These are phyloP conservation scores for Aphaenogaster floridana DNA, from an alignment of 1,140 invertebrate species.

Conservation along the genomic window DNA sequence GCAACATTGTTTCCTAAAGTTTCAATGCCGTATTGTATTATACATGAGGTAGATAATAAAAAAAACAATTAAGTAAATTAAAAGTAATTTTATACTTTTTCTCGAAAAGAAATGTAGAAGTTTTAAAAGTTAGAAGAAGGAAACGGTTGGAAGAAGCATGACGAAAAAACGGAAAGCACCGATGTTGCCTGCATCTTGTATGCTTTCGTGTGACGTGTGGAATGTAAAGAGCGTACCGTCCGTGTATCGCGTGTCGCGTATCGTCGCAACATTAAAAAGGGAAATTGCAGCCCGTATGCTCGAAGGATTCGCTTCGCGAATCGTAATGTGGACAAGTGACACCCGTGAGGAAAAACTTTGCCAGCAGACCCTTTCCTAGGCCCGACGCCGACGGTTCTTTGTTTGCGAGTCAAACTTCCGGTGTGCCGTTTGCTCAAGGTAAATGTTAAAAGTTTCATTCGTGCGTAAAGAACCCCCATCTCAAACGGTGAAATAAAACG, in stretches of 20 bases:
- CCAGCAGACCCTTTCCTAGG: slow-evolving; percentile 9
- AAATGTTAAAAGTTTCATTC: slow-evolving; percentile 63
- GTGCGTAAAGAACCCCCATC: slow-evolving; percentile 43
- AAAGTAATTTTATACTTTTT: neutral
- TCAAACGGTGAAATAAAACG: slow-evolving; percentile 57
- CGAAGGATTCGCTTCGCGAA: slow-evolving; percentile 28
- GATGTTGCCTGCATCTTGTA: slow-evolving; percentile 39
- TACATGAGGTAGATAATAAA: neutral
- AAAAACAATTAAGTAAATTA: neutral
- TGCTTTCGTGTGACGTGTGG: slow-evolving; percentile 11
- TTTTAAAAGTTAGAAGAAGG: neutral
- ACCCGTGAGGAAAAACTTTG: slow-evolving; percentile 47
- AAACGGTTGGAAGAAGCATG: neutral
- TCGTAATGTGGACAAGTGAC: slow-evolving; percentile 49
- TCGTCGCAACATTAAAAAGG: slow-evolving; percentile 53
- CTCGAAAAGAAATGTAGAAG: neutral
- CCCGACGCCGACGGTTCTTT: slow-evolving; percentile 29
- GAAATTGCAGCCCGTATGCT: slow-evolving; percentile 42
- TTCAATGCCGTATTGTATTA: neutral
- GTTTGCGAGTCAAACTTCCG: slow-evolving; percentile 57
- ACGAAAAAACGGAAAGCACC: neutral
- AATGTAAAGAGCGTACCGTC: slow-evolving; percentile 19
- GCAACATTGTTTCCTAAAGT: neutral
- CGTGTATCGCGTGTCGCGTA: slow-evolving; percentile 37
- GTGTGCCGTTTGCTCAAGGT: slow-evolving; percentile 44